A percentile compares a stretch with the other conserved stretches of the same genome.
These are phyloP conservation scores for Ammodytes dubius DNA, from an alignment of 2,113 vertebrate genomes.

Conservation along the genomic window DNA sequence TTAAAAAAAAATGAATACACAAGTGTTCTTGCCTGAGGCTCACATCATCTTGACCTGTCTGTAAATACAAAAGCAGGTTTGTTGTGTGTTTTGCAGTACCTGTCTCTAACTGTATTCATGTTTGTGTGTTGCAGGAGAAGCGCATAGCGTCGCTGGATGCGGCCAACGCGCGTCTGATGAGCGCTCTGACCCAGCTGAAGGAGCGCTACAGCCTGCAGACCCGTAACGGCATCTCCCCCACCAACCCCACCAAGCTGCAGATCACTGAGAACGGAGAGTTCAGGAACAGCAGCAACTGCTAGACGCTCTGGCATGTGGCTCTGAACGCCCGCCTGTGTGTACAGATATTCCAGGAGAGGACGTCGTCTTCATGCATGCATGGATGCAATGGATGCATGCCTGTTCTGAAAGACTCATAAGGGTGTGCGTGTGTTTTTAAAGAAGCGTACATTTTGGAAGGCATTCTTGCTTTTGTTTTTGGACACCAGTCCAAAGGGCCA, in stretches of 20 bases:
- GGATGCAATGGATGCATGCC: conserved; percentile 48
- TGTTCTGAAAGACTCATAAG: conserved; percentile 19
- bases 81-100: not conserved
- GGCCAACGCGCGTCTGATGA: conserved; percentile 97
- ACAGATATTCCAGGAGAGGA: conserved; percentile 31
- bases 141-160: conserved; percentile 96
- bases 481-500: conserved; percentile 10
- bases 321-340: conserved; percentile 32
- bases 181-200: conserved; percentile 97
- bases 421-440: not conserved
- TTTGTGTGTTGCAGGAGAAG: conserved; percentile 89
- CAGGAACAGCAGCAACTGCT: conserved; percentile 99
- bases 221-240: conserved; percentile 98
- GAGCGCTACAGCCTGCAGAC: conserved; percentile 99
- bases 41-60: not conserved
- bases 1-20: too few species aligned
- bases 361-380: conserved; percentile 31
- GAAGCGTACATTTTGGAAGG: conserved; percentile 30
- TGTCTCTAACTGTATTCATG: conserved; percentile 7
- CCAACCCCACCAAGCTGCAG: conserved; percentile 99
- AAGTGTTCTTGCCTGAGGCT: not conserved
- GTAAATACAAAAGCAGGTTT: too few species aligned
- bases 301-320: conserved; percentile 57
- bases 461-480: conserved; percentile 32
- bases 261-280: conserved; percentile 99